A percentile compares a stretch with the other conserved stretches of the same genome.
phyloP scores from a whole-genome alignment of 2,888 invertebrate genomes.

The Agrotis clavis region DNA sequence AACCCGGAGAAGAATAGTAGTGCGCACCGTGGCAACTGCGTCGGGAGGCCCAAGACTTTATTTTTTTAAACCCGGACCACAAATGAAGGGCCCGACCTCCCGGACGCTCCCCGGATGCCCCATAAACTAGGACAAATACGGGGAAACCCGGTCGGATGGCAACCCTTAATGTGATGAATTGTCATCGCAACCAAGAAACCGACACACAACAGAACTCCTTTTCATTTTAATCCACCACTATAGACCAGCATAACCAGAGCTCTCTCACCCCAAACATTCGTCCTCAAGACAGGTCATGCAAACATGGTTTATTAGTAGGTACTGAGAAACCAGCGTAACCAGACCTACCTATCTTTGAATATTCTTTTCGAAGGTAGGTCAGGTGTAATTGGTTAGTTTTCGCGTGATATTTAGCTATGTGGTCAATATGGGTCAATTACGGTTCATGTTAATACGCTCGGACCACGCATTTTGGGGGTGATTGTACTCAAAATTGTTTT shows the following conservation, averaged over 20 bases:
- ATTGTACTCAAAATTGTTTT: constrained; percentile 61
- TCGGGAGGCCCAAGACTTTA: too few species aligned
- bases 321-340: not conserved
- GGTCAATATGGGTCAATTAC: constrained; percentile 62
- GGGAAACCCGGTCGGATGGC: too few species aligned
- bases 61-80: too few species aligned
- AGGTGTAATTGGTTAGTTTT: constrained; percentile 37
- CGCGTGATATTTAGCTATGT: constrained; percentile 62
- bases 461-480: constrained; percentile 68
- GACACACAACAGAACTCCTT: constrained; percentile 49
- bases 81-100: too few species aligned
- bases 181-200: constrained; percentile 42
- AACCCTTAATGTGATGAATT: too few species aligned
- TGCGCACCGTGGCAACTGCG: too few species aligned
- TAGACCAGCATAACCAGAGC: constrained; percentile 3
- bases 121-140: too few species aligned
- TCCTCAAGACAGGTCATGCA: not conserved
- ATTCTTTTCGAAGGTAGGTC: not conserved
- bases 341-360: not conserved
- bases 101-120: too few species aligned
- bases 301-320: too few species aligned
- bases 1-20: too few species aligned
- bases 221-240: constrained; percentile 50
- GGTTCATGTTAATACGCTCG: constrained; percentile 65
- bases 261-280: not conserved